Conservation (phyloP, 2,888 invertebrate species). For the Glyphotaelius pellucidus region DNA sequence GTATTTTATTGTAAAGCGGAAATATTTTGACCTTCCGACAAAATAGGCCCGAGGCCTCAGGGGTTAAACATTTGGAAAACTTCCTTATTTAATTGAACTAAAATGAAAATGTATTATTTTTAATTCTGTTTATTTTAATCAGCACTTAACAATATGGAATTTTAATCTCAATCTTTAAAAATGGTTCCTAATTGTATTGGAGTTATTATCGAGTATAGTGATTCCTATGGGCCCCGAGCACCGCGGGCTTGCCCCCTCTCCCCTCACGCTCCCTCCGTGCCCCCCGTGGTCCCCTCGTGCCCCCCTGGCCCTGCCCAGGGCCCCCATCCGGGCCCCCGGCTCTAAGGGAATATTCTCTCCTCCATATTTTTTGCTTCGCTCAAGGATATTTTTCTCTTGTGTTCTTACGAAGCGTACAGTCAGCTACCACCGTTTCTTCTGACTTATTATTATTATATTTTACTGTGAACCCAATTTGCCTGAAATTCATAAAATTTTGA, state of each 20-base stretch:
- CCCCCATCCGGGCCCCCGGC: neutral
- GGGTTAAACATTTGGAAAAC: no score
- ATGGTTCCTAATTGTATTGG: neutral
- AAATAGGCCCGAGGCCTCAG: no score
- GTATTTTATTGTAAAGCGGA: no score
- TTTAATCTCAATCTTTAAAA: neutral
- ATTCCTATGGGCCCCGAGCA: neutral
- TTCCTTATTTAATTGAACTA: no score
- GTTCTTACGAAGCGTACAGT: constrained; percentile 41
- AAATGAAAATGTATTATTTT: neutral
- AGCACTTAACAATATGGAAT: neutral
- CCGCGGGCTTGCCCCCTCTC: neutral
- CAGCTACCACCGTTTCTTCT: neutral
- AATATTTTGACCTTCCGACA: no score
- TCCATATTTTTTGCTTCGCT: constrained; percentile 57
- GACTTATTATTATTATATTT: neutral
- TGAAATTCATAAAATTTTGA: neutral
- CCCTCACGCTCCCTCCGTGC: neutral
- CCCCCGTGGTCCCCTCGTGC: neutral
- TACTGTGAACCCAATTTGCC: neutral
- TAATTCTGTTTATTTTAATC: neutral
- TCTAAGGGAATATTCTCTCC: constrained; percentile 52
- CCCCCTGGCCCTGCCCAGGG: neutral
- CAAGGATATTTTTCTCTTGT: constrained; percentile 58
- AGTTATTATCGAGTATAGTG: neutral